Conservation (phyloP, 2,113 vertebrate genomes). For the Pao palembangensis region DNA sequence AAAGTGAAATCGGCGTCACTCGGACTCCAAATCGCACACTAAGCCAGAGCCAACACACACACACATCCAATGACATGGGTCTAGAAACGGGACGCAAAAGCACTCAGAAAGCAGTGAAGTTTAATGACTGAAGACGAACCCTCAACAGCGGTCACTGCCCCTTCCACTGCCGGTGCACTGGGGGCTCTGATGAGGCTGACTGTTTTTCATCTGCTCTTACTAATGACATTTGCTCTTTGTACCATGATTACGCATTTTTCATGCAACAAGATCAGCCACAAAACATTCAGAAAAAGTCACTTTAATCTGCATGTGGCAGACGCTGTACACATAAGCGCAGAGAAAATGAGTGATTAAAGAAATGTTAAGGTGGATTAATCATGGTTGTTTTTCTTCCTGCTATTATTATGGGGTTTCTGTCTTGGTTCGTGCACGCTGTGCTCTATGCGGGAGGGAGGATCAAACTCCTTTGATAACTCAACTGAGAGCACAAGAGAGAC, state of each 20-base stretch:
- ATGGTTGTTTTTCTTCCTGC: not conserved
- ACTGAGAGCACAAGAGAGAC: conserved; percentile 38
- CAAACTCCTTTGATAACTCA: conserved; percentile 52
- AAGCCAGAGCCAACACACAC: no score
- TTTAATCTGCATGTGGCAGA: no score
- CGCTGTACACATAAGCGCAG: not conserved
- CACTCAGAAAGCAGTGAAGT: conserved; percentile 64
- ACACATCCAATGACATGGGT: conserved; percentile 67
- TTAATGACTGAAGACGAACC: conserved; percentile 66
- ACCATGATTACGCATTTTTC: not conserved
- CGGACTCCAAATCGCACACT: conserved; percentile 73
- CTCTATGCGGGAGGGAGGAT: conserved; percentile 30
- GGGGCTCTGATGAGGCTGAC: conserved; percentile 10
- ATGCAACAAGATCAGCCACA: not conserved
- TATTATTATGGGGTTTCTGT: conserved; percentile 1
- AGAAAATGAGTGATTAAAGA: not conserved
- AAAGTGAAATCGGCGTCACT: conserved; percentile 62
- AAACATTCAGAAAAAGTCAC: no score
- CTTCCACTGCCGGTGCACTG: conserved; percentile 8
- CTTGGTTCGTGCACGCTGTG: conserved; percentile 13
- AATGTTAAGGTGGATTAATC: not conserved
- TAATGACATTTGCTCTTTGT: not conserved
- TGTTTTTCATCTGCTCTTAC: not conserved
- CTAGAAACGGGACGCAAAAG: conserved; percentile 59
- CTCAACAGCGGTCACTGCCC: conserved; percentile 53